Evolutionary conservation across 92 coral and sea anemone species (phyloP), one percentile per base, ranked within the genome.

Genomic region (Muricea muricata): DNA sequence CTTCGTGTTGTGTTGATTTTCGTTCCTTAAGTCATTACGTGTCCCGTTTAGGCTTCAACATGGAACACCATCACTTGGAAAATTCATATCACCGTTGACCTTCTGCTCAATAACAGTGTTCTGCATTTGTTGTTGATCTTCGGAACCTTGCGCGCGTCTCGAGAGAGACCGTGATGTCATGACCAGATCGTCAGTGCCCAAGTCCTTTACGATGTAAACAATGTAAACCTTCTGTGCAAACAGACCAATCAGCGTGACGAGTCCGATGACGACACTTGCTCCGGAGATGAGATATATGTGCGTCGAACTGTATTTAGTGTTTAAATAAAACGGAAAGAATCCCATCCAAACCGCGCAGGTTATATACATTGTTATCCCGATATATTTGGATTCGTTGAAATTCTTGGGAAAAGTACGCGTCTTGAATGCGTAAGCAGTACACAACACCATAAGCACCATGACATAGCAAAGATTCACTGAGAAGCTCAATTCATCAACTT

Each of bases 161-260:
- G n/a, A n/a, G n/a, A n/a, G n/a, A n/a, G 68, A 60, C 15, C 68
- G 68, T 47, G 75, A 13, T 21, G 77, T 81, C 77, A 45, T 40
- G 13, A 81, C 69, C 55, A 87, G 83, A 48, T 74, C 83, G 56
- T 73, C 48, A 29, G 41, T 21, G 56, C 87, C 67, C 47, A 68
- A 33, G 7, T 87, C 67, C 28, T 34, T 40, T 7, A 84, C 78
- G 18, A 41, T 60, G 48, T 45, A 72, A 20, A 87, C 76, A 7
- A 87, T 60, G 45, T 70, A 81, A n/a, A 92, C 66, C 71, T 90
- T 88, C 21, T 89, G 96, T 14, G 88, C 84, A 58, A 94, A 75
- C 6, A 94, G 82, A 30, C 98, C 98, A 42, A 86, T 73, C 46
- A 94, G 89, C 8, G 94, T 87, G 35, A 90, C 86, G 41, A 86